A percentile compares a stretch with the other conserved stretches of the same genome.
These are phyloP conservation scores for Syrmaticus mikado DNA, from an alignment of 2,113 vertebrate genomes.

Conservation along the genomic window DNA sequence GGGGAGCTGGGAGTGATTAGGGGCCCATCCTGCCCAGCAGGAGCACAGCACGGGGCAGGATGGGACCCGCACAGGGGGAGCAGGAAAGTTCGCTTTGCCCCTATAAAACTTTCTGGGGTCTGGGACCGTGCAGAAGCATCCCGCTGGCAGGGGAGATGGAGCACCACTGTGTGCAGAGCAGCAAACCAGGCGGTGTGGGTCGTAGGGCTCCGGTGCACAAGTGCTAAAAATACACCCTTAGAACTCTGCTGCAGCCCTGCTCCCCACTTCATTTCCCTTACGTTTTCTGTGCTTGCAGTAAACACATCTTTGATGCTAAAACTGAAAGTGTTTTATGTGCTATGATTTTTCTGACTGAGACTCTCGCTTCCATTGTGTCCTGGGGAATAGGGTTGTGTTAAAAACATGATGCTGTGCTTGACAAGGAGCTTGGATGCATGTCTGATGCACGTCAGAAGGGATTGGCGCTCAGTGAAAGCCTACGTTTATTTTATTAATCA, in stretches of 20 bases:
- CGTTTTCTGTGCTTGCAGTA: slow-evolving; percentile 21
- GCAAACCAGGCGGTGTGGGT: not conserved
- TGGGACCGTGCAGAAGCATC: not conserved
- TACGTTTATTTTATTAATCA: not conserved
- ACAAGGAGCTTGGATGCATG: not conserved
- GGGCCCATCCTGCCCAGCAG: slow-evolving; percentile 28
- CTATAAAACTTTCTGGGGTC: not conserved
- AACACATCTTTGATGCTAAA: slow-evolving; percentile 51
- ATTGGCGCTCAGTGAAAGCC: not conserved
- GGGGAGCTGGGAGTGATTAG: slow-evolving; percentile 68
- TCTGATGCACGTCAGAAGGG: not conserved
- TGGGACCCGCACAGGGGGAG: not conserved
- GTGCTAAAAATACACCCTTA: slow-evolving; percentile 41
- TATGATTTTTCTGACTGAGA: not conserved
- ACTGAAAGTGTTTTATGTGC: slow-evolving; percentile 14
- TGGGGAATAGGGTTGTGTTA: not conserved
- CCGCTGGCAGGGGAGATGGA: slow-evolving; percentile 29
- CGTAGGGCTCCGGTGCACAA: not conserved
- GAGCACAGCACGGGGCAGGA: not conserved
- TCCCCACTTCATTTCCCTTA: slow-evolving; percentile 25
- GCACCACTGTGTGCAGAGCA: not conserved
- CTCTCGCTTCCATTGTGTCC: slow-evolving; percentile 21
- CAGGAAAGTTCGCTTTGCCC: slow-evolving; percentile 5
- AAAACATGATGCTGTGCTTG: not conserved
- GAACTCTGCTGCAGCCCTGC: slow-evolving; percentile 3